Evolutionary conservation across 1,140 invertebrate genomes (phyloP).

Genomic region (Camponotus pennsylvanicus): DNA sequence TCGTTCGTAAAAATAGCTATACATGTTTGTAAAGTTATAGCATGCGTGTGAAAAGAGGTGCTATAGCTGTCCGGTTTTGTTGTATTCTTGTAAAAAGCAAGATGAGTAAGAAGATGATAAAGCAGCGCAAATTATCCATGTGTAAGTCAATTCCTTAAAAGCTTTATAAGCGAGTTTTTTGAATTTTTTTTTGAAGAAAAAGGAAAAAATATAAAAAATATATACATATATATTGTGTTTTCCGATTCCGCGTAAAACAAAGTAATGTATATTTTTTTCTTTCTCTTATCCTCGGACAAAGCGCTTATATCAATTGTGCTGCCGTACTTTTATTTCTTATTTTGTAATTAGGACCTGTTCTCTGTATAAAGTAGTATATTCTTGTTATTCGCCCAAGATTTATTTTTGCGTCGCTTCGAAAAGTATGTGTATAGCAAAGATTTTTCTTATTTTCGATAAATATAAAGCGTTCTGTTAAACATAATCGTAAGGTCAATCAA

Average conservation of each 20-base stretch:
- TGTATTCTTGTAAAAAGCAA: conserved; percentile 48
- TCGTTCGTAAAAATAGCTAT: conserved; percentile 17
- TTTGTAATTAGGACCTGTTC: conserved; percentile 60
- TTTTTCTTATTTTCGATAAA: conserved; percentile 53
- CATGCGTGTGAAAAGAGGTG: conserved; percentile 38
- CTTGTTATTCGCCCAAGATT: conserved; percentile 35
- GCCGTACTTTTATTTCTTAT: conserved; percentile 60
- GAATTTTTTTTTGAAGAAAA: conserved; percentile 28
- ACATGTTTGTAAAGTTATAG: conserved; percentile 57
- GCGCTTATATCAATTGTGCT: conserved; percentile 58
- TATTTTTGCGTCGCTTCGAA: conserved; percentile 40
- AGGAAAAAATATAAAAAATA: conserved; percentile 29
- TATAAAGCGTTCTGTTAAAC: conserved; percentile 58
- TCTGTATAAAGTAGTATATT: conserved; percentile 34
- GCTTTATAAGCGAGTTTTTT: conserved; percentile 33
- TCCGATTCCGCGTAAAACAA: conserved; percentile 38
- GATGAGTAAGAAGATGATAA: conserved; percentile 19
- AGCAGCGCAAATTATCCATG: conserved; percentile 26
- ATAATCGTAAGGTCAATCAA: conserved; percentile 44
- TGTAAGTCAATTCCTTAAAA: conserved; percentile 25
- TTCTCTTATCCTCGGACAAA: conserved; percentile 47
- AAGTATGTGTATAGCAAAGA: conserved; percentile 48
- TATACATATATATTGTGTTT: conserved; percentile 30
- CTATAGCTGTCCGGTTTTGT: conserved; percentile 44
- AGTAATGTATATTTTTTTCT: conserved; percentile 24